phyloP scores from a whole-genome alignment of 2,888 invertebrate genomes.

The Bruchidius siliquastri region DNA sequence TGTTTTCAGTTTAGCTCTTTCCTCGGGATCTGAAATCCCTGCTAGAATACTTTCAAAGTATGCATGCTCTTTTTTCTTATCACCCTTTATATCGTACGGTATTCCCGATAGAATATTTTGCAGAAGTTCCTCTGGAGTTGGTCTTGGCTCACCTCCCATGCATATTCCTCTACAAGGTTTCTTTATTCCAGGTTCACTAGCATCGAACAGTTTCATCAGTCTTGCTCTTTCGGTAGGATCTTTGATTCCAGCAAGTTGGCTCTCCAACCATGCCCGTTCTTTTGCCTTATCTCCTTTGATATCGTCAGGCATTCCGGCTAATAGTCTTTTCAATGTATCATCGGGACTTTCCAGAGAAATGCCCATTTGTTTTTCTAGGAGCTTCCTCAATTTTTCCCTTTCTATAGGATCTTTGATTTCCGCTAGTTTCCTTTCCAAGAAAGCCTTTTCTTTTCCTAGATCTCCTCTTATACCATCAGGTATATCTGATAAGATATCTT shows the following conservation, averaged over 20 bases:
- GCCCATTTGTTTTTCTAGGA: background rate
- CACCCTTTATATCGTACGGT: background rate
- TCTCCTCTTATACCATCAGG: background rate
- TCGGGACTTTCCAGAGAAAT: background rate
- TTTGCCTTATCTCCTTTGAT: background rate
- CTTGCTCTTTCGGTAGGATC: background rate
- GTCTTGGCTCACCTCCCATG: background rate
- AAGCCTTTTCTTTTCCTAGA: background rate
- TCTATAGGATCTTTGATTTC: background rate
- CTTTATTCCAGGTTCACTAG: background rate
- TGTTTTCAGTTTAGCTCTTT: too few species aligned
- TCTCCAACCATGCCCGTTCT: background rate
- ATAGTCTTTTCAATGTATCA: background rate
- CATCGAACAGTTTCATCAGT: background rate
- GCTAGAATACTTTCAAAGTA: background rate
- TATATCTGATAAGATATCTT: background rate
- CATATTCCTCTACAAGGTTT: background rate
- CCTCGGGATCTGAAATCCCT: background rate
- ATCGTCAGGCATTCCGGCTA: background rate
- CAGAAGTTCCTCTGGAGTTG: background rate
- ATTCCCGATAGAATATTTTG: background rate
- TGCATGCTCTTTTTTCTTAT: background rate
- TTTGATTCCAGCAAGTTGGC: background rate
- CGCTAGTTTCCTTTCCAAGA: background rate
- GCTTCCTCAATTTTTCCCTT: background rate